These are phyloP conservation scores for Anniella stebbinsi DNA, from an alignment of 2,797 vertebrate species.

Conservation along the genomic window DNA sequence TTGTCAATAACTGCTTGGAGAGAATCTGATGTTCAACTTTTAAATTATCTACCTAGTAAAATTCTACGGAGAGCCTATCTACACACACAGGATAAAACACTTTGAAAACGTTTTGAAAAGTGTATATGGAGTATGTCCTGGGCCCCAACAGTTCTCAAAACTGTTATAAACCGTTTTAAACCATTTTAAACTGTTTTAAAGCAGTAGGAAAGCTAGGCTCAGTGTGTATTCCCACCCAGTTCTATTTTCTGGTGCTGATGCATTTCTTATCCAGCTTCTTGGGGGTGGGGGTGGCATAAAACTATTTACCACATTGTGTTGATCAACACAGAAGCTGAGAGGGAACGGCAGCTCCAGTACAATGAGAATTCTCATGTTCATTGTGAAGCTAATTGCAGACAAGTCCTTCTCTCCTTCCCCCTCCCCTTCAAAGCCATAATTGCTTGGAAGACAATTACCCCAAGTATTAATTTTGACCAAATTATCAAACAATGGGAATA, in stretches of 20 bases:
- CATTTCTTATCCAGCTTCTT: conserved; percentile 25
- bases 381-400: conserved; percentile 36
- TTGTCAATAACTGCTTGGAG: not conserved
- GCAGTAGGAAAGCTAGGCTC: too few relatives aligned
- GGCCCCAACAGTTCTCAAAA: too few relatives aligned
- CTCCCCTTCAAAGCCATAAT: conserved; percentile 32
- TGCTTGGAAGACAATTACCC: conserved; percentile 33
- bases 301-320: not conserved
- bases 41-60: not conserved
- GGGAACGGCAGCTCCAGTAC: not conserved
- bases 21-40: not conserved
- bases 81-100: too few relatives aligned
- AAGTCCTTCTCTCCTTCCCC: not conserved
- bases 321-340: conserved; percentile 24
- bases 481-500: conserved; percentile 44
- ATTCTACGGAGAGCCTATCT: rapidly evolving
- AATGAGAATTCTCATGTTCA: not conserved
- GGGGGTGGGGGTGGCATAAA: not conserved
- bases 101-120: too few relatives aligned
- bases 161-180: too few relatives aligned
- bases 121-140: too few relatives aligned
- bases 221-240: not conserved
- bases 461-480: conserved; percentile 49
- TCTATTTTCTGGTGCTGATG: conserved; percentile 36
- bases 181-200: too few relatives aligned